Conservation (phyloP, 2,888 invertebrate species). For the Himalopsyche tibetana region DNA sequence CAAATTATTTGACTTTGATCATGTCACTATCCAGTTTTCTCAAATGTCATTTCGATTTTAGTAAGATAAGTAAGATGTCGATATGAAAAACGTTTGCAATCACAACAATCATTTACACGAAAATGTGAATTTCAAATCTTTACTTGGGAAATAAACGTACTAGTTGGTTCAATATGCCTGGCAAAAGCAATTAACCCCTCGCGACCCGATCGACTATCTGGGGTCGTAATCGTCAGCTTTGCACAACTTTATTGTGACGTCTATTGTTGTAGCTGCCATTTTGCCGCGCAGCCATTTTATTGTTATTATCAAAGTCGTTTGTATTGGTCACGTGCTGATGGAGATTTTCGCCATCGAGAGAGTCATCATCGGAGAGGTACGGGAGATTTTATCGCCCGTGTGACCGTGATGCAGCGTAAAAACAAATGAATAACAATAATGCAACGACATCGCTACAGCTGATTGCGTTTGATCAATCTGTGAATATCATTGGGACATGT, state of each 20-base stretch:
- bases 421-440: conserved; percentile 36
- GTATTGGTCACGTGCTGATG: conserved; percentile 38
- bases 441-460: neutral
- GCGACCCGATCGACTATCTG: conserved; percentile 55
- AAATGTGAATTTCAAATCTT: too few species aligned
- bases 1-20: too few species aligned
- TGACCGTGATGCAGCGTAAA: conserved; percentile 14
- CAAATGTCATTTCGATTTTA: too few species aligned
- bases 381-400: conserved; percentile 39
- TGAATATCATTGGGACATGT: neutral
- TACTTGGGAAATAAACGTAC: too few species aligned
- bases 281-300: conserved; percentile 27
- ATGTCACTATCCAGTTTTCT: too few species aligned
- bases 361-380: conserved; percentile 19
- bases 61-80: too few species aligned
- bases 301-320: conserved; percentile 17
- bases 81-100: too few species aligned
- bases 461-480: neutral
- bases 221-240: conserved; percentile 55
- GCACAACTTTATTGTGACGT: conserved; percentile 61
- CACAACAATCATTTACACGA: too few species aligned
- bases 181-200: conserved; percentile 60
- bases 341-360: conserved; percentile 31
- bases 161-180: conserved; percentile 45
- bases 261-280: conserved; percentile 47